phyloP scores from a whole-genome alignment of 1,140 invertebrate genomes.

The Drosophila simulans region DNA sequence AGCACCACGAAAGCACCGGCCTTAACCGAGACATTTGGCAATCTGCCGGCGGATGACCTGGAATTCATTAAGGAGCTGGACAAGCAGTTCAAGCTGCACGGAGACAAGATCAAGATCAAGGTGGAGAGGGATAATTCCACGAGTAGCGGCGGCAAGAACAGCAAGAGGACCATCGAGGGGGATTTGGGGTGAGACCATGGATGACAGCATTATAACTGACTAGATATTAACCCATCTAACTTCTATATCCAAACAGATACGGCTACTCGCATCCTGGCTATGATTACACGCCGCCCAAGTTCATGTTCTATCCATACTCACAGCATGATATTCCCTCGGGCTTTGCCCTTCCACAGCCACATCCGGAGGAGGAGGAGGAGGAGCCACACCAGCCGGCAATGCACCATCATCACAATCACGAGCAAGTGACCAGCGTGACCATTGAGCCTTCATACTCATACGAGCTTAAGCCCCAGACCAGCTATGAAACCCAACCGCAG shows the following conservation, averaged over 20 bases:
- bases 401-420: slow-evolving; percentile 28
- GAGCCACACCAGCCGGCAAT: slow-evolving; percentile 15
- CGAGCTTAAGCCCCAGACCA: slow-evolving; percentile 79
- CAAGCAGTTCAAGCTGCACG: slow-evolving; percentile 82
- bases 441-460: slow-evolving; percentile 83
- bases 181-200: slow-evolving; percentile 74
- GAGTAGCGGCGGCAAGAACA: slow-evolving; percentile 57
- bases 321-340: slow-evolving; percentile 70
- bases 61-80: slow-evolving; percentile 84
- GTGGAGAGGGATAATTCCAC: slow-evolving; percentile 78
- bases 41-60: slow-evolving; percentile 77
- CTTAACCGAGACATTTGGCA: slow-evolving; percentile 64
- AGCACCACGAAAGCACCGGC: slow-evolving; percentile 39
- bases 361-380: slow-evolving; percentile 29
- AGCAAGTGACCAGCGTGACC: slow-evolving; percentile 74
- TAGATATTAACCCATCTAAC: no score
- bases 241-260: slow-evolving; percentile 53
- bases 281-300: slow-evolving; percentile 78
- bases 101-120: slow-evolving; percentile 82
- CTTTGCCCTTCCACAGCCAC: slow-evolving; percentile 25
- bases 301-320: slow-evolving; percentile 83
- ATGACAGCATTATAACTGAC: not conserved
- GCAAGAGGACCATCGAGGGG: slow-evolving; percentile 81
- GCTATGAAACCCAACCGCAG: slow-evolving; percentile 53
- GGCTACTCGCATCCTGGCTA: slow-evolving; percentile 75